Conservation (phyloP, 1,140 invertebrate species). For the Dufourea novaeangliae region DNA sequence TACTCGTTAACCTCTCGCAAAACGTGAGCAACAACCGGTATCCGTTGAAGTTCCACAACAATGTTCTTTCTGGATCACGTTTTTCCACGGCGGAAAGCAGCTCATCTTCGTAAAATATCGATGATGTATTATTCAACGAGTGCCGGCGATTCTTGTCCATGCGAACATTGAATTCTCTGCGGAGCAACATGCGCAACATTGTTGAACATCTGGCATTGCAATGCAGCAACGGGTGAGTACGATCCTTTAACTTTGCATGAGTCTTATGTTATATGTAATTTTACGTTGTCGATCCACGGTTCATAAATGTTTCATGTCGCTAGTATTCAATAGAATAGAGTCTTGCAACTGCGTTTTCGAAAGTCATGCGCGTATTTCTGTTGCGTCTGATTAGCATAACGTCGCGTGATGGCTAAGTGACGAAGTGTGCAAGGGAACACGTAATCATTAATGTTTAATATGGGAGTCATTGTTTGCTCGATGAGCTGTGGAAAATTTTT, state of each 20-base stretch:
- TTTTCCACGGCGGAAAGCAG: neutral
- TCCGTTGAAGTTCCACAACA: neutral
- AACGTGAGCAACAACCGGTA: neutral
- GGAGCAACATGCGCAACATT: neutral
- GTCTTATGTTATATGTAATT: conserved; percentile 32
- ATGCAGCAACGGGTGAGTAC: conserved; percentile 3
- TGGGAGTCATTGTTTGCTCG: neutral
- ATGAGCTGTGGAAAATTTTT: neutral
- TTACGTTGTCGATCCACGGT: conserved; percentile 17
- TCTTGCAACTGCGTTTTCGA: conserved; percentile 22
- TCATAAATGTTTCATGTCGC: conserved; percentile 48
- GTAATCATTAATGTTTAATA: neutral
- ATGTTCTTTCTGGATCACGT: neutral
- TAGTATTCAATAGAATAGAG: conserved; percentile 29
- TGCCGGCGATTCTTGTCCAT: conserved; percentile 6
- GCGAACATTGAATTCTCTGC: conserved; percentile 34
- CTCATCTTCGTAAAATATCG: neutral
- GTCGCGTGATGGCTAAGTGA: neutral
- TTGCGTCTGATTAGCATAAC: conserved; percentile 10
- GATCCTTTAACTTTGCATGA: conserved; percentile 21
- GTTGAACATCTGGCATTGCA: neutral
- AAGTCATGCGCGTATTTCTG: neutral
- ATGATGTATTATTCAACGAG: conserved; percentile 45
- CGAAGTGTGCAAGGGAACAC: neutral
- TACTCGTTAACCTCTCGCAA: neutral